Percentiles rank a stretch among this genome's conserved stretches.
These are phyloP conservation scores for Crocodylus rhombifer DNA, from an alignment of 2,797 vertebrate species.

Conservation along the genomic window DNA sequence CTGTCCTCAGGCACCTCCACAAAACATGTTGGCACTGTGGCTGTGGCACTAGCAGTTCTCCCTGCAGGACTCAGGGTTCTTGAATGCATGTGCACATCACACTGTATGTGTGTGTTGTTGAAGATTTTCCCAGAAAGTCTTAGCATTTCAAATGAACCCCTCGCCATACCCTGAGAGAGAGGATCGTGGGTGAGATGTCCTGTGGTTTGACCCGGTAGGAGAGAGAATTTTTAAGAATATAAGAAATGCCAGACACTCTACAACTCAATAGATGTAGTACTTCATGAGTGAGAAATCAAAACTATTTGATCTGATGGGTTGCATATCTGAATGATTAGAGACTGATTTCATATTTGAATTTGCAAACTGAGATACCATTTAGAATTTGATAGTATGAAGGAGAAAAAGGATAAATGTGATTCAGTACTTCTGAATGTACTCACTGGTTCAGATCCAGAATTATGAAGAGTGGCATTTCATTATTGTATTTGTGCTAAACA, in stretches of 20 bases:
- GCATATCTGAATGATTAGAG: background rate
- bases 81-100: no score
- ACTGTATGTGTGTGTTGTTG: no score
- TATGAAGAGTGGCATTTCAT: slow-evolving; percentile 60
- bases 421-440: background rate
- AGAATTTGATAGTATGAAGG: background rate
- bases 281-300: background rate
- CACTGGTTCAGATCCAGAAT: slow-evolving; percentile 15
- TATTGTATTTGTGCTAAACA: slow-evolving; percentile 60
- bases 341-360: background rate
- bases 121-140: no score
- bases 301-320: background rate
- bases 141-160: no score
- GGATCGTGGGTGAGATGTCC: no score
- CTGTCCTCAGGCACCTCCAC: no score
- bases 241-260: background rate
- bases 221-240: no score
- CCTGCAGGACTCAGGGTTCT: no score
- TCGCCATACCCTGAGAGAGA: no score
- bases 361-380: background rate
- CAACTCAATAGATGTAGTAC: background rate
- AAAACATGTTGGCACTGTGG: no score
- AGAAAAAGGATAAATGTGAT: background rate
- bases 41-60: no score
- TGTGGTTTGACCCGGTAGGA: no score